Conservation (phyloP, 53 echinoderm and acorn worm species). For the Patiria pectinifera region DNA sequence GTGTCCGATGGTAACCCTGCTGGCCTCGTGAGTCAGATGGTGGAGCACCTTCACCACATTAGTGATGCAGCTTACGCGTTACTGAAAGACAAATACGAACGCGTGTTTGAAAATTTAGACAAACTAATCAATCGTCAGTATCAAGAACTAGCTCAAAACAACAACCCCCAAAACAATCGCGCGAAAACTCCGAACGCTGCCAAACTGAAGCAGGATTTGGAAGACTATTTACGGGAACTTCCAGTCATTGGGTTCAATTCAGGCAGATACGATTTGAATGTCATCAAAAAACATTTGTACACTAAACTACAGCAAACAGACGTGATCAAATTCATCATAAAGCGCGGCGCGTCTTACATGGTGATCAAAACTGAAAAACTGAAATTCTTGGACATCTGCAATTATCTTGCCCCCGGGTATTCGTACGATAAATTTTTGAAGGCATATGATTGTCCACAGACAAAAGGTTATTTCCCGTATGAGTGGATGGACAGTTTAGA, state of each 20-base stretch:
- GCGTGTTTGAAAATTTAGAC: constrained; percentile 2
- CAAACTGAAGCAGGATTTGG: constrained; percentile 2
- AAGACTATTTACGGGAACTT: constrained; percentile 12
- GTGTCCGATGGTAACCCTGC: constrained; percentile 51
- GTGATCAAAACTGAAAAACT: constrained; percentile 30
- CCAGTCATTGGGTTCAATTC: constrained; percentile 66
- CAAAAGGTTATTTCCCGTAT: constrained; percentile 54
- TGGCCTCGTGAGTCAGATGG: too few relatives aligned
- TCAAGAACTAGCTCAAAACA: neutral
- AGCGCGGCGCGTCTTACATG: constrained; percentile 33
- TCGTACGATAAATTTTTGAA: constrained; percentile 54
- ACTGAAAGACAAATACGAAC: neutral
- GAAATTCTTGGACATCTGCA: constrained; percentile 49
- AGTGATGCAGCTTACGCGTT: neutral
- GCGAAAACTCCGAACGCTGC: neutral
- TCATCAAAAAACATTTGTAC: constrained; percentile 42
- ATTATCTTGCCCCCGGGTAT: constrained; percentile 59
- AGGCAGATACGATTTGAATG: constrained; percentile 53
- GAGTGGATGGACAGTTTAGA: constrained; percentile 51
- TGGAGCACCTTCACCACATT: constrained; percentile 44
- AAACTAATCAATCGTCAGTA: neutral
- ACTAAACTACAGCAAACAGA: constrained; percentile 1
- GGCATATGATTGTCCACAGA: constrained; percentile 20
- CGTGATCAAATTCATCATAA: constrained; percentile 29
- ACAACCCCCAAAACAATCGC: neutral